Evolutionary conservation across 53 echinoderm and acorn worm species (phyloP).

Genomic region (Zoroaster sp.): DNA sequence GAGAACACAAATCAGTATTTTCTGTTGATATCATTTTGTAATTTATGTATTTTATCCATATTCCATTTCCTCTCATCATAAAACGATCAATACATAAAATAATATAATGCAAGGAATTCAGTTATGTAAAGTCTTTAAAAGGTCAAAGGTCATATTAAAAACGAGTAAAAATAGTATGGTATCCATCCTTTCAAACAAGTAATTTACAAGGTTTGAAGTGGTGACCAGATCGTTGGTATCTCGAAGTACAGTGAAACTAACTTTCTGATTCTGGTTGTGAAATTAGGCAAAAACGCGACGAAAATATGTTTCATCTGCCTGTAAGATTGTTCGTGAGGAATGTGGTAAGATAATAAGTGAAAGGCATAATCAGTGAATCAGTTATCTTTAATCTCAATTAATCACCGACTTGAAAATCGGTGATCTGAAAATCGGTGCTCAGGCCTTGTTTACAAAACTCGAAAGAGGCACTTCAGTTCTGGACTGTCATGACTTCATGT

Average conservation of each 20-base stretch:
- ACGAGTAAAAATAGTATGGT: neutral
- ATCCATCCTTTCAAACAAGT: neutral
- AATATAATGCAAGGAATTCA: too few relatives aligned
- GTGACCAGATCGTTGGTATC: neutral
- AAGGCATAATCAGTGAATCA: neutral
- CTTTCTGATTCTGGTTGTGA: neutral
- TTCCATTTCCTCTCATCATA: too few relatives aligned
- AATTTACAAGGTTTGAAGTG: neutral
- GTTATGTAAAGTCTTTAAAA: neutral
- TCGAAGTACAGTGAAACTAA: neutral
- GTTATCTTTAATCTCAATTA: too few relatives aligned
- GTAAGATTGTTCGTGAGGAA: constrained; percentile 35
- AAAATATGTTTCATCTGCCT: constrained; percentile 23
- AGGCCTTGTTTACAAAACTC: too few relatives aligned
- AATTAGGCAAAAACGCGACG: neutral
- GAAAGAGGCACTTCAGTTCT: too few relatives aligned
- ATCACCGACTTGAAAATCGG: too few relatives aligned
- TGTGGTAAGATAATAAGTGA: constrained; percentile 33
- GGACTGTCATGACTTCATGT: too few relatives aligned
- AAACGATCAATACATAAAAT: too few relatives aligned
- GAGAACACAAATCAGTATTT: too few relatives aligned
- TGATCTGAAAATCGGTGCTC: too few relatives aligned
- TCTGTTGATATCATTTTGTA: too few relatives aligned
- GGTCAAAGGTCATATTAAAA: neutral
- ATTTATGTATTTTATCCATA: too few relatives aligned